Evolutionary conservation across 2,113 vertebrate genomes (phyloP).

Genomic region (Plectropomus leopardus): DNA sequence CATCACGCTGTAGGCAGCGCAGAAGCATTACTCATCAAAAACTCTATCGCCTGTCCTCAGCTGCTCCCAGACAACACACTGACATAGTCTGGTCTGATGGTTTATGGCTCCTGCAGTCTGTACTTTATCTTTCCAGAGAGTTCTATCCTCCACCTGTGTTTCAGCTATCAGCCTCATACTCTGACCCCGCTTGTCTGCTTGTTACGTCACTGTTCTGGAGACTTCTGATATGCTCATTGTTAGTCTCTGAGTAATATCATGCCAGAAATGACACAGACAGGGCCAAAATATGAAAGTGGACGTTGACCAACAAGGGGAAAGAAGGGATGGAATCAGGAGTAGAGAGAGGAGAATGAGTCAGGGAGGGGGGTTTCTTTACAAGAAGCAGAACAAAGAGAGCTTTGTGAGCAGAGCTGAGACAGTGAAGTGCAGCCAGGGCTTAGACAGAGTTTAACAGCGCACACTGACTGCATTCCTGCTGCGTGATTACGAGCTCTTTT

Average conservation of each 20-base stretch:
- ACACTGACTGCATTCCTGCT: neutral
- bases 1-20: neutral
- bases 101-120: neutral
- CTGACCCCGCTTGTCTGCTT: neutral
- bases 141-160: too few species aligned
- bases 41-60: neutral
- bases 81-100: neutral
- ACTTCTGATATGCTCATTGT: neutral
- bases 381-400: neutral
- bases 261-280: too few species aligned
- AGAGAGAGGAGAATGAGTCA: neutral
- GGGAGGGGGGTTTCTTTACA: neutral
- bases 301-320: neutral
- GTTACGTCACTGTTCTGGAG: too few species aligned
- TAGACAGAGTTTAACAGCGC: neutral
- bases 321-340: neutral
- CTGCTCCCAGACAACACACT: neutral
- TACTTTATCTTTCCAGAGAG: neutral
- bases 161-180: too few species aligned
- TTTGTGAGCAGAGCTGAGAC: neutral
- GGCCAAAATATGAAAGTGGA: neutral
- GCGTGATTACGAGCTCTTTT: neutral
- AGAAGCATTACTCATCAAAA: neutral
- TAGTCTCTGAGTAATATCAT: too few species aligned
- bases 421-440: neutral